Percentiles rank a stretch among this genome's conserved stretches.
phyloP scores from a whole-genome alignment of 64 coral and sea anemone genomes.

The Actinia tenebrosa region DNA sequence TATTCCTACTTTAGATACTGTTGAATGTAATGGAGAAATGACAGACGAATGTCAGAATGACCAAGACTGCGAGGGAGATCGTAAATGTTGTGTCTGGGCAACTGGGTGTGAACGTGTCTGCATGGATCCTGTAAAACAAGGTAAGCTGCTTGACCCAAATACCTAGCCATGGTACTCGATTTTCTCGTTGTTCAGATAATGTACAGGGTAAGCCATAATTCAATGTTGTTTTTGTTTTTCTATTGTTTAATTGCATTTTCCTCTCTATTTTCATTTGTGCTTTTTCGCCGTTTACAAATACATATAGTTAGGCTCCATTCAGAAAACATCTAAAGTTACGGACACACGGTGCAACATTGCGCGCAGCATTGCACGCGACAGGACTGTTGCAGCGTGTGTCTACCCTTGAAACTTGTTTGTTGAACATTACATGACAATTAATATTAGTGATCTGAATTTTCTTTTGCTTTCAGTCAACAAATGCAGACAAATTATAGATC shows the following conservation, averaged over 20 bases:
- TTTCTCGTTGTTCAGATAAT: too few relatives aligned
- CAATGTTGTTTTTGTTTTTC: too few relatives aligned
- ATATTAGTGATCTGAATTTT: background rate
- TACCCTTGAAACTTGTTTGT: background rate
- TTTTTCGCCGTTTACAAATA: too few relatives aligned
- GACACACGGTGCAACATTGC: too few relatives aligned
- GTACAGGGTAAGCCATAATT: too few relatives aligned
- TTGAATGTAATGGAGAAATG: background rate
- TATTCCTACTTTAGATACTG: conserved; percentile 5
- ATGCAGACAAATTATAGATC: conserved; percentile 46
- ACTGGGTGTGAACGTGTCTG: conserved; percentile 42
- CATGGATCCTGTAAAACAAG: conserved; percentile 23
- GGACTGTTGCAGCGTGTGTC: too few relatives aligned
- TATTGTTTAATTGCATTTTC: too few relatives aligned
- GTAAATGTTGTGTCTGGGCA: conserved; percentile 41
- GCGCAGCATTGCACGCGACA: too few relatives aligned
- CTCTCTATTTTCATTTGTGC: too few relatives aligned
- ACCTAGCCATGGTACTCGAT: background rate
- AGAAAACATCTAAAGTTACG: too few relatives aligned
- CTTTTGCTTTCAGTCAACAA: background rate
- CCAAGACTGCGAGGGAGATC: conserved; percentile 34
- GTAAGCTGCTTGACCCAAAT: background rate
- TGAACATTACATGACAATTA: too few relatives aligned
- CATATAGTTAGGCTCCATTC: too few relatives aligned
- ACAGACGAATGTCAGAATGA: conserved; percentile 34